These are phyloP conservation scores for Diprion similis DNA, from an alignment of 1,140 invertebrate genomes.

Conservation along the genomic window DNA sequence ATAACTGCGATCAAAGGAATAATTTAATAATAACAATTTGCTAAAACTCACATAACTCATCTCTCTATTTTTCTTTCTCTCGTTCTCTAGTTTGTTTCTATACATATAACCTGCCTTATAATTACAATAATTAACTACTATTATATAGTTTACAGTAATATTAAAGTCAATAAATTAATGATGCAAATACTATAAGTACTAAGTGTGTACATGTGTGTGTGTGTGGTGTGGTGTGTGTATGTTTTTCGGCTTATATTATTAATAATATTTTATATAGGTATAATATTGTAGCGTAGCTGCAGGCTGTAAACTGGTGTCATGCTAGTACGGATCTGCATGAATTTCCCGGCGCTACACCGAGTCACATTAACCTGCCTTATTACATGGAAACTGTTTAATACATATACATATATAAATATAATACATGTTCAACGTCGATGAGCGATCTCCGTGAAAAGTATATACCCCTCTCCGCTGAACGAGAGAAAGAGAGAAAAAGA, in stretches of 20 bases:
- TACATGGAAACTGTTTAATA: no score
- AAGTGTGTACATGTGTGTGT: slow-evolving; percentile 28
- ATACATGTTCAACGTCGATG: no score
- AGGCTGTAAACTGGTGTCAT: background rate
- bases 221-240: background rate
- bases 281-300: background rate
- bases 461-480: no score
- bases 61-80: background rate
- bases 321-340: no score
- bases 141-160: slow-evolving; percentile 16
- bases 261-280: background rate
- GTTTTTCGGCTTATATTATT: background rate
- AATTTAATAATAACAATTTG: background rate
- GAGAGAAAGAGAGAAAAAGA: no score
- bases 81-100: background rate
- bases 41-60: background rate
- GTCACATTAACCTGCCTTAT: no score
- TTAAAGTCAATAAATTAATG: slow-evolving; percentile 51
- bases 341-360: no score
- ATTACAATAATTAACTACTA: no score
- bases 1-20: background rate
- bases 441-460: no score
- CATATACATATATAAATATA: no score
- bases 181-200: slow-evolving; percentile 56
- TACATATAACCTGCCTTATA: no score